Conservation (phyloP, 1,140 invertebrate genomes). For the Eupeodes corollae region DNA sequence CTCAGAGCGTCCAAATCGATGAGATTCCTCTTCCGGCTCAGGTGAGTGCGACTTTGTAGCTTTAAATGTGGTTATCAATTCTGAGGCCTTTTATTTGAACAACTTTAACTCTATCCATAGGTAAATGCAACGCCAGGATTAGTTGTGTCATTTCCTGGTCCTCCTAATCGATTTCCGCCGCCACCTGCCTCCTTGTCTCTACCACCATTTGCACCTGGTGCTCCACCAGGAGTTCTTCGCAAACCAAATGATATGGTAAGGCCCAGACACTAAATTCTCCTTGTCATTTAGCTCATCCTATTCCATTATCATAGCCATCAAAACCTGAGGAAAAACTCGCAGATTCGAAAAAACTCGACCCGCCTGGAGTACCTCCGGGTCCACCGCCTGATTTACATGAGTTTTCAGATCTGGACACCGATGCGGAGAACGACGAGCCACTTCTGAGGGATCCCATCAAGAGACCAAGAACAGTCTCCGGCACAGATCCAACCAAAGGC, state of each 20-base stretch:
- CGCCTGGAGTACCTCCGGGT: slow-evolving; percentile 80
- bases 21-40: slow-evolving; percentile 83
- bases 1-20: slow-evolving; percentile 91
- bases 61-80: not conserved
- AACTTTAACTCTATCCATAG: no score
- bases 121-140: not conserved
- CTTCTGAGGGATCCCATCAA: slow-evolving; percentile 3
- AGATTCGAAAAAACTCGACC: slow-evolving; percentile 41
- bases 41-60: no score
- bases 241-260: slow-evolving; percentile 6
- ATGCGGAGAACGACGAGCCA: slow-evolving; percentile 44
- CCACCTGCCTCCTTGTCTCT: slow-evolving; percentile 28
- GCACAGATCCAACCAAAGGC: slow-evolving; percentile 14
- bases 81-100: not conserved
- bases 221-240: slow-evolving; percentile 25
- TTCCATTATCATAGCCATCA: not conserved
- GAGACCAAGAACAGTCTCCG: slow-evolving; percentile 8
- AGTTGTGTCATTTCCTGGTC: slow-evolving; percentile 12
- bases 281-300: not conserved
- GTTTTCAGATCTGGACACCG: slow-evolving; percentile 39
- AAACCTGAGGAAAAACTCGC: slow-evolving; percentile 21
- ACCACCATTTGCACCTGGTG: slow-evolving; percentile 29
- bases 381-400: slow-evolving; percentile 61
- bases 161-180: slow-evolving; percentile 17
- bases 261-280: not conserved